A percentile compares a stretch with the other conserved stretches of the same genome.
phyloP scores from a whole-genome alignment of 1,140 invertebrate genomes.

The Cydia pomonella region DNA sequence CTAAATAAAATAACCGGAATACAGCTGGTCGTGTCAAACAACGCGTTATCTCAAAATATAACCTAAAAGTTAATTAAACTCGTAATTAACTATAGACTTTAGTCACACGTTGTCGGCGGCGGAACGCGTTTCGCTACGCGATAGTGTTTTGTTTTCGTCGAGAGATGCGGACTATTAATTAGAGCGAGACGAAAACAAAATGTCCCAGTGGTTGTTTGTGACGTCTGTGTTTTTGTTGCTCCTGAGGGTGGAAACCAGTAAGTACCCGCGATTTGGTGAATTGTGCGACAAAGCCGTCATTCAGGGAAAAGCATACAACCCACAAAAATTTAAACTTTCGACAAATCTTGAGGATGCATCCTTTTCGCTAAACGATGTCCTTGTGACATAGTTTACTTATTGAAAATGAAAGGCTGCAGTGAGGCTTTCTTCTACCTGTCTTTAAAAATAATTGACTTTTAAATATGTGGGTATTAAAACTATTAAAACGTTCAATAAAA shows the following conservation, averaged over 20 bases:
- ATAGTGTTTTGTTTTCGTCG: conserved; percentile 11
- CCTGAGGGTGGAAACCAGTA: conserved; percentile 34
- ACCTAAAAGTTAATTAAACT: background rate
- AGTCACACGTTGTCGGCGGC: background rate
- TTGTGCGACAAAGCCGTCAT: too few relatives aligned
- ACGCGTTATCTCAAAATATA: background rate
- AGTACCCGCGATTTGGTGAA: conserved; percentile 24
- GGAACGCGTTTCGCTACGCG: conserved; percentile 6
- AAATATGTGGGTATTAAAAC: too few relatives aligned
- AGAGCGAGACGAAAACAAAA: conserved; percentile 32
- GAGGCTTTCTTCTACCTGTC: too few relatives aligned
- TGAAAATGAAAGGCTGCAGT: too few relatives aligned
- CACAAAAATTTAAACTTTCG: too few relatives aligned
- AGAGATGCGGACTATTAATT: conserved; percentile 35
- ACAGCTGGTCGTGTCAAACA: background rate
- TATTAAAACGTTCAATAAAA: too few relatives aligned
- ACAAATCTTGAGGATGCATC: too few relatives aligned
- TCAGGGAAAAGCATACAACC: too few relatives aligned
- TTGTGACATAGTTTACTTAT: too few relatives aligned
- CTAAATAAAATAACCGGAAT: background rate
- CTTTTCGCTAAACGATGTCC: too few relatives aligned
- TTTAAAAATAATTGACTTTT: too few relatives aligned
- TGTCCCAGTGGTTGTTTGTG: conserved; percentile 32
- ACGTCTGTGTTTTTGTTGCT: conserved; percentile 33
- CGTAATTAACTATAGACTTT: background rate